phyloP scores from a whole-genome alignment of 2,888 invertebrate species.

The Chelonus formosanus region DNA sequence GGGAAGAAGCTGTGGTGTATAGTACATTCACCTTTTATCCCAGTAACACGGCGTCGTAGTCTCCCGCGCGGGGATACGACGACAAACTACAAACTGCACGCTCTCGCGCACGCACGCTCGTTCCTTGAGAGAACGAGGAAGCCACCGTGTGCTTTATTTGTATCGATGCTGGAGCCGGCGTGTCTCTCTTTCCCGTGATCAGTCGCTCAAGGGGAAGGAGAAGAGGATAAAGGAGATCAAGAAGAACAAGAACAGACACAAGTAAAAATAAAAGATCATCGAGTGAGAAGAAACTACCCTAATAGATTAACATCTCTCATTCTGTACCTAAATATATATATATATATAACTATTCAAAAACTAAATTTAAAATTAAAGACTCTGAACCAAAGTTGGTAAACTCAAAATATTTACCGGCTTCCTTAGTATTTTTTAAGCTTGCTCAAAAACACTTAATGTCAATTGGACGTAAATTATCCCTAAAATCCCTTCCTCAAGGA shows the following conservation, averaged over 20 bases:
- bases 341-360: no score
- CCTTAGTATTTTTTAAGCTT: slow-evolving; percentile 3
- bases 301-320: no score
- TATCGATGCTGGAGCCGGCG: slow-evolving; percentile 54
- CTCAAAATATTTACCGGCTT: background rate
- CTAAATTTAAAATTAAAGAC: no score
- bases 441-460: slow-evolving; percentile 4
- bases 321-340: no score
- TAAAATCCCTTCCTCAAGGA: slow-evolving; percentile 21
- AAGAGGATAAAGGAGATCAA: slow-evolving; percentile 14
- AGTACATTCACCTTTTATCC: slow-evolving; percentile 66
- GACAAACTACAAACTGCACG: slow-evolving; percentile 57
- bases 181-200: slow-evolving; percentile 42
- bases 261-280: no score
- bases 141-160: slow-evolving; percentile 54
- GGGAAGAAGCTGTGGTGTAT: slow-evolving; percentile 41
- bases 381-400: background rate
- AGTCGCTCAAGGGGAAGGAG: slow-evolving; percentile 9
- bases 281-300: no score
- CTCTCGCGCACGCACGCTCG: slow-evolving; percentile 40
- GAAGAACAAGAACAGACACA: background rate
- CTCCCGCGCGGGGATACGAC: slow-evolving; percentile 49
- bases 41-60: slow-evolving; percentile 64
- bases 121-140: slow-evolving; percentile 29
- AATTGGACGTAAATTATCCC: slow-evolving; percentile 22